Conservation (phyloP, 2,888 invertebrate genomes). For the Creontiades dilutus region DNA sequence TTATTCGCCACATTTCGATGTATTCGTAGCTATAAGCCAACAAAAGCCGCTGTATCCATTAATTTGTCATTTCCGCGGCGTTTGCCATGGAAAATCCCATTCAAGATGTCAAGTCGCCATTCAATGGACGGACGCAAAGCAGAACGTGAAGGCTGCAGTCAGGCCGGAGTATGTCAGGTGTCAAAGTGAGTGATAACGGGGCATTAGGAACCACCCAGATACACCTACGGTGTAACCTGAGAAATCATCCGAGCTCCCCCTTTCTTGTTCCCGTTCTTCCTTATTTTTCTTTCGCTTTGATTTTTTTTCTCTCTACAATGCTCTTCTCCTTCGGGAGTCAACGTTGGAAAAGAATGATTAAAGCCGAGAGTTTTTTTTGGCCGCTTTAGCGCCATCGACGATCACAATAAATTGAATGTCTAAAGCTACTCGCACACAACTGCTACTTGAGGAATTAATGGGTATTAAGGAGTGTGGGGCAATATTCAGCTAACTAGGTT, state of each 20-base stretch:
- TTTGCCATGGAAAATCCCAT: background rate
- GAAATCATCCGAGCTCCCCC: slow-evolving; percentile 40
- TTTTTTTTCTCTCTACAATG: background rate
- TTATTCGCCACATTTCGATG: too few relatives aligned
- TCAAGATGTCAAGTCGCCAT: background rate
- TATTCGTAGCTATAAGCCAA: too few relatives aligned
- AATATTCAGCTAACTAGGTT: too few relatives aligned
- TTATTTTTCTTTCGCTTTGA: background rate
- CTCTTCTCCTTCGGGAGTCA: background rate
- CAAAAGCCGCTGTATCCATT: too few relatives aligned
- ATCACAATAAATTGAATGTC: background rate
- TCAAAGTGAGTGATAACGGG: slow-evolving; percentile 58
- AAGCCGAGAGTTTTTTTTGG: background rate
- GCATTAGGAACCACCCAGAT: slow-evolving; percentile 50
- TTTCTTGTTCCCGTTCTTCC: slow-evolving; percentile 31
- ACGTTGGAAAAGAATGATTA: slow-evolving; percentile 2
- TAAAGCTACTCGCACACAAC: background rate
- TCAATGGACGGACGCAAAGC: background rate
- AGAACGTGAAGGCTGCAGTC: slow-evolving; percentile 4
- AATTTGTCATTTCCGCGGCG: too few relatives aligned
- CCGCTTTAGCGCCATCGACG: background rate
- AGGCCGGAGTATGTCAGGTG: slow-evolving; percentile 17
- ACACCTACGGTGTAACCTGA: slow-evolving; percentile 52
- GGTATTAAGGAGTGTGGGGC: too few relatives aligned
- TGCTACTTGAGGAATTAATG: too few relatives aligned